A percentile compares a stretch with the other conserved stretches of the same genome.
Conservation (phyloP, 2,113 vertebrate species). For the Zeus faber region DNA sequence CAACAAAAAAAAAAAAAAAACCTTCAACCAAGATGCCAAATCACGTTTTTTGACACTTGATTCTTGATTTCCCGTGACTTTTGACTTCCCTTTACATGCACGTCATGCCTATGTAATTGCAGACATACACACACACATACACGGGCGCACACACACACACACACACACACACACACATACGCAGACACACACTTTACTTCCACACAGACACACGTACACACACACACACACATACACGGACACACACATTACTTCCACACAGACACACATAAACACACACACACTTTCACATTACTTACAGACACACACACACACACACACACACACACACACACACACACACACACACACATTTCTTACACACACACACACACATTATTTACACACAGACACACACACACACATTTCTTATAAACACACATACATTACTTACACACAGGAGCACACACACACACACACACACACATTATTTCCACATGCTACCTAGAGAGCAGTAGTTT, state of each 20-base stretch:
- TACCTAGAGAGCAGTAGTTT: slow-evolving; percentile 36
- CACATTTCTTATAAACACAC: not conserved
- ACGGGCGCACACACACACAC: slow-evolving; percentile 15
- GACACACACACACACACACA: not conserved
- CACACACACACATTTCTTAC: too few species aligned
- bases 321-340: not conserved
- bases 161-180: slow-evolving; percentile 2
- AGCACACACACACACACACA: not conserved
- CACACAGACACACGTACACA: too few species aligned
- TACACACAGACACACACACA: too few species aligned
- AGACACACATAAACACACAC: slow-evolving; percentile 16
- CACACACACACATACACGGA: too few species aligned
- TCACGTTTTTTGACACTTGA: slow-evolving; percentile 82
- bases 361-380: too few species aligned
- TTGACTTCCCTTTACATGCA: slow-evolving; percentile 66
- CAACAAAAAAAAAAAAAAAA: too few species aligned
- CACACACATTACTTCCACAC: too few species aligned
- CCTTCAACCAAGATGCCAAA: slow-evolving; percentile 90
- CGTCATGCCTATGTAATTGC: slow-evolving; percentile 50
- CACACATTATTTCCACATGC: not conserved
- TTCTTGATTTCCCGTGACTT: slow-evolving; percentile 82
- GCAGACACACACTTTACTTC: slow-evolving; percentile 16
- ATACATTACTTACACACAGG: not conserved
- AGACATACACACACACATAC: slow-evolving; percentile 28
- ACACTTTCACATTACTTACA: not conserved